Percentiles rank a stretch among this genome's conserved stretches.
phyloP scores from a whole-genome alignment of 2,113 vertebrate species.

The Paraplagusia blochii region DNA sequence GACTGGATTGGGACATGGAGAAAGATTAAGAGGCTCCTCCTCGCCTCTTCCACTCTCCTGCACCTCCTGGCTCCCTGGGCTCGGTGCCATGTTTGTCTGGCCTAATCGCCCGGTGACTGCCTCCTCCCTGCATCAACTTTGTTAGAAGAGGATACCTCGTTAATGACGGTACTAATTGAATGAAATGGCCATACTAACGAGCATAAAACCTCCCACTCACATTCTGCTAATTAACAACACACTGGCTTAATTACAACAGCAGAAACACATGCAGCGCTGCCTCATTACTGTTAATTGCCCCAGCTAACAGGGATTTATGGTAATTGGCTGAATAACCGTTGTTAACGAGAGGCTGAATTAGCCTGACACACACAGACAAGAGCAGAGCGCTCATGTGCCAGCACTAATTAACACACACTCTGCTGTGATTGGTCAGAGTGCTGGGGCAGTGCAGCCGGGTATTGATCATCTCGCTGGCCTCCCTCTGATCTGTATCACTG shows the following conservation, averaged over 20 bases:
- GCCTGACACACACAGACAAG: conserved; percentile 62
- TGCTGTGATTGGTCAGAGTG: conserved; percentile 15
- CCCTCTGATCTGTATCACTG: conserved; percentile 10
- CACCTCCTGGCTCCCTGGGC: conserved; percentile 76
- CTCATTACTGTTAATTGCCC: conserved; percentile 95
- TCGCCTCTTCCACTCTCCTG: not conserved
- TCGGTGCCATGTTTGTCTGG: conserved; percentile 87
- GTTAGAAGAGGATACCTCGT: conserved; percentile 70
- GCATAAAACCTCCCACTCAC: conserved; percentile 99
- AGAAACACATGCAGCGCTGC: conserved; percentile 87
- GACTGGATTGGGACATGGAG: conserved; percentile 1
- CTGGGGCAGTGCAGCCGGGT: not conserved
- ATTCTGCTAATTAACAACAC: conserved; percentile 99
- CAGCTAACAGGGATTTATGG: conserved; percentile 93
- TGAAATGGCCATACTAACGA: conserved; percentile 98
- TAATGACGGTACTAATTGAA: conserved; percentile 99
- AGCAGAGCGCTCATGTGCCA: conserved; percentile 52
- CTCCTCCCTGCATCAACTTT: conserved; percentile 69
- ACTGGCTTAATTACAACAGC: conserved; percentile 98
- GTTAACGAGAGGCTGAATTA: conserved; percentile 73
- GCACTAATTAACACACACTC: conserved; percentile 79
- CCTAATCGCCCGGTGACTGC: conserved; percentile 78
- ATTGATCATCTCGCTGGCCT: conserved; percentile 39
- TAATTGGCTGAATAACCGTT: conserved; percentile 94
- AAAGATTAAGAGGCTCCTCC: conserved; percentile 1